phyloP scores from a whole-genome alignment of 2,113 vertebrate genomes.

The Tragelaphus strepsiceros region DNA sequence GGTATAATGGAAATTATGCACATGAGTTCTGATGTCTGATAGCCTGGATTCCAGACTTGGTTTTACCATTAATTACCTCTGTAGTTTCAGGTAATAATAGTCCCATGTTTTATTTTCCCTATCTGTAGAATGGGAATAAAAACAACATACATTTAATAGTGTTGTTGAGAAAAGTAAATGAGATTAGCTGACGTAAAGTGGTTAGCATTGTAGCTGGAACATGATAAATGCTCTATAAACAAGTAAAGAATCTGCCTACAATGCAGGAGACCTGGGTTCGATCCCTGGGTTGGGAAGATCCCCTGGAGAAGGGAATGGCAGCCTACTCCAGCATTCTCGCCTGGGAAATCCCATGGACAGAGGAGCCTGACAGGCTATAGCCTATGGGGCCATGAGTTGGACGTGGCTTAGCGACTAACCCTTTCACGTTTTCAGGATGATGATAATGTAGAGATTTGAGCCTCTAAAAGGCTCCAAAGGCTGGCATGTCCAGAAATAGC shows the following conservation, averaged over 20 bases:
- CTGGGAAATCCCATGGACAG: neutral
- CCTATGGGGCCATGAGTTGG: neutral
- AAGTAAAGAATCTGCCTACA: neutral
- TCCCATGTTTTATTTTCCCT: neutral
- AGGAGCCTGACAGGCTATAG: neutral
- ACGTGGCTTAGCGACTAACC: neutral
- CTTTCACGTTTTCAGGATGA: neutral
- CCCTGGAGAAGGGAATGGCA: neutral
- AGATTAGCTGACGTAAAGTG: neutral
- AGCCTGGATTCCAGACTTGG: neutral
- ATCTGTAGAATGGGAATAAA: neutral
- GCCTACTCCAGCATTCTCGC: neutral
- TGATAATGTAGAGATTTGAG: neutral
- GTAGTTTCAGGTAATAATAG: neutral
- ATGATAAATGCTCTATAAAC: neutral
- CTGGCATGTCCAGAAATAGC: neutral
- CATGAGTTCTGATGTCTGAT: neutral
- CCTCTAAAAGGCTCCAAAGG: neutral
- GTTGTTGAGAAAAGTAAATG: neutral
- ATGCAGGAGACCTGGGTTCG: neutral
- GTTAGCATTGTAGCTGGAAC: neutral
- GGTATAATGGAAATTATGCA: neutral
- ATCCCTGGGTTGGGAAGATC: neutral
- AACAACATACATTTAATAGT: neutral
- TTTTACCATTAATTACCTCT: neutral